Percentiles rank a stretch among this genome's conserved stretches.
These are phyloP conservation scores for Prunella himalayana DNA, from an alignment of 2,113 vertebrate genomes.

Conservation along the genomic window DNA sequence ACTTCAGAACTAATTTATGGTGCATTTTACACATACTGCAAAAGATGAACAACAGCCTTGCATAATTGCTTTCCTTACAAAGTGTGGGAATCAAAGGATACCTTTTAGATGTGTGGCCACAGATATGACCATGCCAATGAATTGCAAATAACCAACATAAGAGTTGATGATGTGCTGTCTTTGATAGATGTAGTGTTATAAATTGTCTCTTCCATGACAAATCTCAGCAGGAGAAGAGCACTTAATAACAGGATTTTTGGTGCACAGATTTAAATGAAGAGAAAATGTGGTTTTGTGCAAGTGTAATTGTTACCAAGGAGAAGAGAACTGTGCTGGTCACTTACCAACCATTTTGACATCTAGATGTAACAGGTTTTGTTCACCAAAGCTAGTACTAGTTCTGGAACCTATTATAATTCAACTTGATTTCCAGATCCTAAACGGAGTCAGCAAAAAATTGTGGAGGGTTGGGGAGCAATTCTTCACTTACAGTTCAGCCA, in stretches of 20 bases:
- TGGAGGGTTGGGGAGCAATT: neutral
- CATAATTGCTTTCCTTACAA: constrained; percentile 12
- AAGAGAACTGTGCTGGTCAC: neutral
- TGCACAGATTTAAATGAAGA: neutral
- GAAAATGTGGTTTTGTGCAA: neutral
- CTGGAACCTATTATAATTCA: neutral
- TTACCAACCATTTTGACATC: neutral
- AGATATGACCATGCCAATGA: neutral
- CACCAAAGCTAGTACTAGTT: neutral
- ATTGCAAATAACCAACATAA: neutral
- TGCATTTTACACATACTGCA: neutral
- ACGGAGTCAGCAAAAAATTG: neutral
- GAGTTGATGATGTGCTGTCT: neutral
- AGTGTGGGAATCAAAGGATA: neutral
- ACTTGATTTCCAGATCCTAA: neutral
- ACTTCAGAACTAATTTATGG: constrained; percentile 6
- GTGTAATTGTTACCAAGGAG: neutral
- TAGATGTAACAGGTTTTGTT: neutral
- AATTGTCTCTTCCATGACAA: neutral
- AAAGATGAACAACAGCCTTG: neutral
- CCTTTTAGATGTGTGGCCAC: neutral
- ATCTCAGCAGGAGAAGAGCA: neutral
- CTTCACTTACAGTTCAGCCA: neutral
- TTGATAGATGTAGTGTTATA: neutral
- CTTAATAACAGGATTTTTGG: neutral